These are phyloP conservation scores for Anguilla anguilla DNA, from an alignment of 2,797 vertebrate genomes.

Conservation along the genomic window DNA sequence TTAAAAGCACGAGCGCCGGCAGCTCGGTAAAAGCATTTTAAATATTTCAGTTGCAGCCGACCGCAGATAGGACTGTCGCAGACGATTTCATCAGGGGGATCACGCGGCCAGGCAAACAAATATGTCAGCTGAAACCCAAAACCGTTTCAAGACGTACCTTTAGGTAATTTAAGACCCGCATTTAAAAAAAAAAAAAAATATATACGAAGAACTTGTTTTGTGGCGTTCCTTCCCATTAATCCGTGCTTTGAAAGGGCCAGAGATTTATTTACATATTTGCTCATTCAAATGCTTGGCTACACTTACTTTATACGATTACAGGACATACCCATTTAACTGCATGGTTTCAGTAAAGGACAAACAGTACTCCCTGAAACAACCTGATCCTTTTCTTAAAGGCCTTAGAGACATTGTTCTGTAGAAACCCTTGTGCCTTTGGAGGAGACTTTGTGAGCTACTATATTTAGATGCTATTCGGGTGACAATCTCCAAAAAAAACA, in stretches of 20 bases:
- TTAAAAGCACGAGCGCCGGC: constrained; percentile 15
- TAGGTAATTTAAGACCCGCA: constrained; percentile 3
- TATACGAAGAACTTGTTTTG: constrained; percentile 1
- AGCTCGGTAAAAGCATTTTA: constrained; percentile 25
- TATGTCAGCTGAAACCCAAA: not conserved
- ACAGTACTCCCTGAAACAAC: not conserved
- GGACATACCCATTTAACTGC: too few relatives aligned
- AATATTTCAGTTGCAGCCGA: constrained; percentile 15
- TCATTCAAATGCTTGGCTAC: not conserved
- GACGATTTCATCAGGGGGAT: constrained; percentile 13
- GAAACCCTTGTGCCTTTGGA: not conserved
- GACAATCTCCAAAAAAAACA: not conserved
- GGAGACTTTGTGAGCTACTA: not conserved
- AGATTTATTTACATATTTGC: not conserved
- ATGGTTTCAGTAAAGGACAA: not conserved
- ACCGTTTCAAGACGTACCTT: constrained; percentile 1
- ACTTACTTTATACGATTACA: not conserved
- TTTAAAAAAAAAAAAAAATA: not conserved
- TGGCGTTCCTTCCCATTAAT: not conserved
- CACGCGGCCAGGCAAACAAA: constrained; percentile 15
- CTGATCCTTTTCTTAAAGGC: not conserved
- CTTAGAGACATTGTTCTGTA: not conserved
- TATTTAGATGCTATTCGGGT: not conserved
- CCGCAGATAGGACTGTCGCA: not conserved
- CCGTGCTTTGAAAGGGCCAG: not conserved